phyloP scores from a whole-genome alignment of 2,797 vertebrate genomes.

The Microcaecilia unicolor region DNA sequence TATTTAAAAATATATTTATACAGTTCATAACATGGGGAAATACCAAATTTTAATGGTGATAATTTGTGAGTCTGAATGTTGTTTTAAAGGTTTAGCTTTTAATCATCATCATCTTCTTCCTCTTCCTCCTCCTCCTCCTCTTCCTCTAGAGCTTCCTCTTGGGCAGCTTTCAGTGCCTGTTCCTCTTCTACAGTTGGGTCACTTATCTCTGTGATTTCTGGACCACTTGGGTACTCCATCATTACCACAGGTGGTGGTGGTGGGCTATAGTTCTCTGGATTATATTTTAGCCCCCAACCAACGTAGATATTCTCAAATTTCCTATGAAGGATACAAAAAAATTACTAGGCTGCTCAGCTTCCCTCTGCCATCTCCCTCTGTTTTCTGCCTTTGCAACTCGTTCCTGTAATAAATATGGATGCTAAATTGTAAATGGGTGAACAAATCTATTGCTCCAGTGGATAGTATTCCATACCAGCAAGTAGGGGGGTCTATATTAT shows the following conservation, averaged over 20 bases:
- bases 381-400: neutral
- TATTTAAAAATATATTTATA: too few species aligned
- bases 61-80: too few species aligned
- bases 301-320: slow-evolving; percentile 88
- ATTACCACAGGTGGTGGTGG: slow-evolving; percentile 45
- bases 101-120: slow-evolving; percentile 59
- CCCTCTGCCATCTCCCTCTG: too few species aligned
- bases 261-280: slow-evolving; percentile 59
- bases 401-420: too few species aligned
- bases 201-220: slow-evolving; percentile 62
- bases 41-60: too few species aligned
- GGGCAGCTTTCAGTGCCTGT: slow-evolving; percentile 48
- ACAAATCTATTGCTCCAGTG: too few species aligned
- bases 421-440: too few species aligned
- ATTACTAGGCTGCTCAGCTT: too few species aligned
- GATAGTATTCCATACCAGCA: too few species aligned
- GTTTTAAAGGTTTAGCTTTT: neutral
- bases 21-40: too few species aligned
- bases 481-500: too few species aligned
- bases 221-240: slow-evolving; percentile 61
- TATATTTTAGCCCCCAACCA: slow-evolving; percentile 87
- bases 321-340: slow-evolving; percentile 39
- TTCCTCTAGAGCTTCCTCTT: slow-evolving; percentile 50
- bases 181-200: slow-evolving; percentile 81
- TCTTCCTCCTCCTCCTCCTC: slow-evolving; percentile 54